phyloP scores from a whole-genome alignment of 2,797 vertebrate species.

The Tachyglossus aculeatus region DNA sequence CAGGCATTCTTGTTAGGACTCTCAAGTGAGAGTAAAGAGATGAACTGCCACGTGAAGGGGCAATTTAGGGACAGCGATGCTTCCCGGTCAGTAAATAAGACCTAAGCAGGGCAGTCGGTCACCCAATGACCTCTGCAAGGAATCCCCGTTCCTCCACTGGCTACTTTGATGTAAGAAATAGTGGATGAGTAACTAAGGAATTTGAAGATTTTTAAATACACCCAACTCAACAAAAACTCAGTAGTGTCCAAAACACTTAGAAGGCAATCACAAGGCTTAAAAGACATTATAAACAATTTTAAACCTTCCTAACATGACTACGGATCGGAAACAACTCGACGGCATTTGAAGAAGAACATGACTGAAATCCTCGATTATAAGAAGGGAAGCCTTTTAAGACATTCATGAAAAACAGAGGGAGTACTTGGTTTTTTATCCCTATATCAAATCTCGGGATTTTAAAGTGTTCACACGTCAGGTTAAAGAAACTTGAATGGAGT shows the following conservation, averaged over 20 bases:
- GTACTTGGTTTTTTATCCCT: conserved; percentile 14
- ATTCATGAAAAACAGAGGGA: neutral
- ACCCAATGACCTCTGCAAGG: conserved; percentile 22
- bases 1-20: conserved; percentile 50
- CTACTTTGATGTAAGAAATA: conserved; percentile 22
- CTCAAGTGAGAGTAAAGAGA: conserved; percentile 28
- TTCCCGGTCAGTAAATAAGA: conserved; percentile 18
- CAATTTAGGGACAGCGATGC: conserved; percentile 48
- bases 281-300: neutral
- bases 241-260: too few species aligned
- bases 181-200: conserved; percentile 24
- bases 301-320: neutral
- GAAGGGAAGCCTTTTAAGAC: neutral
- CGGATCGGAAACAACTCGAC: too few species aligned
- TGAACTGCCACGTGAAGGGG: conserved; percentile 28
- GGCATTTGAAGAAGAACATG: neutral
- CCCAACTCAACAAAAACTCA: neutral
- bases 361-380: neutral
- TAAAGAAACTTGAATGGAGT: too few species aligned
- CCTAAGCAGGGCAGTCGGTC: conserved; percentile 43
- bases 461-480: too few species aligned
- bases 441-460: too few species aligned
- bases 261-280: too few species aligned
- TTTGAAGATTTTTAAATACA: conserved; percentile 28
- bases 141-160: conserved; percentile 22